Conservation (phyloP, 1,140 invertebrate genomes). For the Drosophila nannoptera region DNA sequence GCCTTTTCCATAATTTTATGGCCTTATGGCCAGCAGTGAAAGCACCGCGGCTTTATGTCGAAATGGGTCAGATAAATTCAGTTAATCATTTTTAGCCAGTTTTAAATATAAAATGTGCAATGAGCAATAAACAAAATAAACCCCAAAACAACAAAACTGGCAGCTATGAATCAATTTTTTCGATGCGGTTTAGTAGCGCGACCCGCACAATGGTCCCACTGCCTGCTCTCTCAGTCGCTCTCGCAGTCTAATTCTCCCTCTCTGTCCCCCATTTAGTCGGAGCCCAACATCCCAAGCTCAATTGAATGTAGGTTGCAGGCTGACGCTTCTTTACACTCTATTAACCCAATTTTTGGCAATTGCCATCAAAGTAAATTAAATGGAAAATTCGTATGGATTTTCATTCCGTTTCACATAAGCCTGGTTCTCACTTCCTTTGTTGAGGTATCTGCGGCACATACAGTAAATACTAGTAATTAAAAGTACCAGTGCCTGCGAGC, state of each 20-base stretch:
- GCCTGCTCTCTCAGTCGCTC: not conserved
- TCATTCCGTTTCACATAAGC: constrained; percentile 31
- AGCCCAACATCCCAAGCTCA: constrained; percentile 6
- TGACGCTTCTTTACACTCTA: constrained; percentile 69
- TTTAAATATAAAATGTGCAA: constrained; percentile 35
- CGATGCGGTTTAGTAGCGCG: constrained; percentile 56
- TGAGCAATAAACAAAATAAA: constrained; percentile 16
- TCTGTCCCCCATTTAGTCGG: not conserved
- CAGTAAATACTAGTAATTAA: constrained; percentile 41
- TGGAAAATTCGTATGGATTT: constrained; percentile 67
- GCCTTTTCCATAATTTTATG: constrained; percentile 34
- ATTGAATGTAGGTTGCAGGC: constrained; percentile 68
- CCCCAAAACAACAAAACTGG: constrained; percentile 23
- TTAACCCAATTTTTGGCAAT: constrained; percentile 74
- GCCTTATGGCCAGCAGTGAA: constrained; percentile 24
- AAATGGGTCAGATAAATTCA: constrained; percentile 44
- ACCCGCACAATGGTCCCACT: not conserved
- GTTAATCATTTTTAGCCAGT: not conserved
- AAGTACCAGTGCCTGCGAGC: constrained; percentile 3
- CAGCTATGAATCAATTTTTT: constrained; percentile 58
- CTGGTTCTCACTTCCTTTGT: not conserved
- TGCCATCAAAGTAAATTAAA: constrained; percentile 70
- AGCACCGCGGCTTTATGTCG: constrained; percentile 13
- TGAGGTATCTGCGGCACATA: constrained; percentile 4
- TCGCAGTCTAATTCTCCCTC: no score